These are phyloP conservation scores for Escarpia spicata DNA, from an alignment of 2,888 invertebrate genomes.

Conservation along the genomic window DNA sequence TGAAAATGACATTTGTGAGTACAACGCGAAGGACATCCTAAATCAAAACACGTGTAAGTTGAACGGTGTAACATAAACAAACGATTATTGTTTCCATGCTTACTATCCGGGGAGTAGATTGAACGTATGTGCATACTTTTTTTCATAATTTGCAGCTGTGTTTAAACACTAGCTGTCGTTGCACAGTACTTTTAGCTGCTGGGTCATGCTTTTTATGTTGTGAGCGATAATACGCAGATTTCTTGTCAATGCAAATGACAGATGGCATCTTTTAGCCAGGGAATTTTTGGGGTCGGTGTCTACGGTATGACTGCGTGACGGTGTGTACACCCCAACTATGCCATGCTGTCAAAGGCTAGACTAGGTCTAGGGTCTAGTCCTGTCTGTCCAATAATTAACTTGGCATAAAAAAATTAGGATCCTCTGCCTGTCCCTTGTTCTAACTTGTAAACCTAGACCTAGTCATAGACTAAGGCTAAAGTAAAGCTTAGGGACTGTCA, in stretches of 20 bases:
- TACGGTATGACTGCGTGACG: neutral
- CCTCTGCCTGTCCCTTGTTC: no score
- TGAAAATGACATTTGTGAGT: neutral
- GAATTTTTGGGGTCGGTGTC: neutral
- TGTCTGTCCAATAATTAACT: no score
- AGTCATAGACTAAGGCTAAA: no score
- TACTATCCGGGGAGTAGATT: neutral
- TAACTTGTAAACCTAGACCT: no score
- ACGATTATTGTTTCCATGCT: neutral
- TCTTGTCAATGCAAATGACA: neutral
- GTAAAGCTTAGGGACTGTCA: no score
- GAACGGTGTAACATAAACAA: neutral
- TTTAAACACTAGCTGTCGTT: neutral
- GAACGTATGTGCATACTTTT: neutral
- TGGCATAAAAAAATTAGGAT: no score
- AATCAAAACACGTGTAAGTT: neutral
- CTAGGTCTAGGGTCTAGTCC: no score
- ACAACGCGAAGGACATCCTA: neutral
- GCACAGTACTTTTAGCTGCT: neutral
- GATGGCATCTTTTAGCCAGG: neutral
- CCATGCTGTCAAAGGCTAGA: neutral
- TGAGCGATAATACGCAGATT: neutral
- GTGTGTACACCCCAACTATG: neutral
- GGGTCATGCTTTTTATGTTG: neutral
- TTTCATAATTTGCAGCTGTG: neutral